Conservation (phyloP, 2,888 invertebrate species). For the Thera britannica region DNA sequence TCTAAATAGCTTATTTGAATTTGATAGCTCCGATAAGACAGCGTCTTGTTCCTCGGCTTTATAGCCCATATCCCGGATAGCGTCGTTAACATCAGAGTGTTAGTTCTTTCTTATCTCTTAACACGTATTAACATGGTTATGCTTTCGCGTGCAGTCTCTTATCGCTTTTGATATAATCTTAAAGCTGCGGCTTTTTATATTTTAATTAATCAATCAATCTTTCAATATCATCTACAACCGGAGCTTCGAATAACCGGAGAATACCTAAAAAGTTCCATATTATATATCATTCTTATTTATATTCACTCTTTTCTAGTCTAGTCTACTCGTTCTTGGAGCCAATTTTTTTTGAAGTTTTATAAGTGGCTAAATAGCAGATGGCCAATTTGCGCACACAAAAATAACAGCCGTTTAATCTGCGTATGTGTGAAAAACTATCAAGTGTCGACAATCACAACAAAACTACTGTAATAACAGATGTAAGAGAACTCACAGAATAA, state of each 20-base stretch:
- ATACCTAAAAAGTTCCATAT: too few relatives aligned
- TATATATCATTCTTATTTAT: too few relatives aligned
- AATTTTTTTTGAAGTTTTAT: not conserved
- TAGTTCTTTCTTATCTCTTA: conserved; percentile 14
- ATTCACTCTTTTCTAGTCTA: too few relatives aligned
- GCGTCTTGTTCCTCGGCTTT: conserved; percentile 8
- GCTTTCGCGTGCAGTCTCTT: conserved; percentile 4
- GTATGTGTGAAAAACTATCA: conserved; percentile 30
- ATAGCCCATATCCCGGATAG: conserved; percentile 10
- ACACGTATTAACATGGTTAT: conserved; percentile 2
- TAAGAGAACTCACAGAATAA: conserved; percentile 40
- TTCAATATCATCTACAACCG: too few relatives aligned
- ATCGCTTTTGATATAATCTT: not conserved
- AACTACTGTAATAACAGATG: conserved; percentile 35
- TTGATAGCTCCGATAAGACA: conserved; percentile 6
- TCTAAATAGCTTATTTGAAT: not conserved
- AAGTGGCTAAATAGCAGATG: conserved; percentile 16
- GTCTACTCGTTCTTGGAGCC: too few relatives aligned
- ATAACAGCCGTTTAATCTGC: conserved; percentile 23
- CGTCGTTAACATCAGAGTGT: conserved; percentile 11
- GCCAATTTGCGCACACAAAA: conserved; percentile 15
- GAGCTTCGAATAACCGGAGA: too few relatives aligned
- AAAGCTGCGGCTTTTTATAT: not conserved
- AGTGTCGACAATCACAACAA: conserved; percentile 44
- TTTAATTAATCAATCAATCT: too few relatives aligned